phyloP scores from a whole-genome alignment of 1,140 invertebrate species.

The Heterodera schachtii region DNA sequence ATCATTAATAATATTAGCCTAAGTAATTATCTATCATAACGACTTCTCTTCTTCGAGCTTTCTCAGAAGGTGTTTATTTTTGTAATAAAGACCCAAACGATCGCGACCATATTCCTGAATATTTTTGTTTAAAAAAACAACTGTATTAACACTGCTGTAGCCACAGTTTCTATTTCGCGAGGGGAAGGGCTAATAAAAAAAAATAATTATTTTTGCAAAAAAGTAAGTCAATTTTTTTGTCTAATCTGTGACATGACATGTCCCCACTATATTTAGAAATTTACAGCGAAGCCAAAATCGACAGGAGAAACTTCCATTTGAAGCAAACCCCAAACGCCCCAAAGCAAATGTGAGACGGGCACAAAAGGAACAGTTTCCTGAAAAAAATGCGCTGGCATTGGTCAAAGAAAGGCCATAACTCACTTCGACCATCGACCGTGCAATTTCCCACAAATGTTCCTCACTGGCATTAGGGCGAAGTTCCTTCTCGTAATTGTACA shows the following conservation, averaged over 20 bases:
- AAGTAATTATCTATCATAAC: background rate
- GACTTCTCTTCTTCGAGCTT: slow-evolving; percentile 23
- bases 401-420: slow-evolving; percentile 2
- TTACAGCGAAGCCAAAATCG: slow-evolving; percentile 63
- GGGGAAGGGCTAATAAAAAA: no score
- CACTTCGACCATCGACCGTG: slow-evolving; percentile 51
- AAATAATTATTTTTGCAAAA: no score
- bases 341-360: slow-evolving; percentile 62
- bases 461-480: slow-evolving; percentile 42
- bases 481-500: slow-evolving; percentile 58
- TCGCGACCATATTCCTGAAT: slow-evolving; percentile 64
- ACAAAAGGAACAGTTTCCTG: slow-evolving; percentile 62
- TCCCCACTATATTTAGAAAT: background rate
- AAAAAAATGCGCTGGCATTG: slow-evolving; percentile 30
- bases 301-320: slow-evolving; percentile 65
- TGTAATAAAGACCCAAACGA: slow-evolving; percentile 61
- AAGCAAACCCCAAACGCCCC: slow-evolving; percentile 64
- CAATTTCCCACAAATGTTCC: slow-evolving; percentile 40
- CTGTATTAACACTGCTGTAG: background rate
- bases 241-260: no score
- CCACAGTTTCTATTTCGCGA: no score
- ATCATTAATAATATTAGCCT: no score
- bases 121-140: background rate
- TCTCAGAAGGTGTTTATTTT: slow-evolving; percentile 58
- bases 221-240: background rate